Conservation (phyloP, 2,797 vertebrate species). For the Harpagifer antarcticus region DNA sequence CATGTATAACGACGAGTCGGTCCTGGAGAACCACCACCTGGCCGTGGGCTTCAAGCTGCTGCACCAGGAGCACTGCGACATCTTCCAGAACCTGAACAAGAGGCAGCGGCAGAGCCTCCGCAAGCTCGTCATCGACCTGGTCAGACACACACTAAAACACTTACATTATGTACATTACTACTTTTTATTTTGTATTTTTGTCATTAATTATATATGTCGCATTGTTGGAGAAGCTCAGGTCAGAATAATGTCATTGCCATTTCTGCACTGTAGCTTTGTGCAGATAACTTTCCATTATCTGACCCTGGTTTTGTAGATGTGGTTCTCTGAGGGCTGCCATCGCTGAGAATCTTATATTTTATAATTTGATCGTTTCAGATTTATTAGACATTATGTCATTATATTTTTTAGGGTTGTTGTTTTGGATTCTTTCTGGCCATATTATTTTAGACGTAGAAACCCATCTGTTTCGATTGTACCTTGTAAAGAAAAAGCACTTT, state of each 20-base stretch:
- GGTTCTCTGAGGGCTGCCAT: background rate
- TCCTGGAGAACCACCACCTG: conserved; percentile 97
- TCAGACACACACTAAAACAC: conserved; percentile 52
- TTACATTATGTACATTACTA: no score
- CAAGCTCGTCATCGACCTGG: conserved; percentile 98
- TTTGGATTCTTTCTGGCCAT: background rate
- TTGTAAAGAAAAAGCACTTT: no score
- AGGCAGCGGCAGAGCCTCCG: conserved; percentile 95
- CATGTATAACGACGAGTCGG: conserved; percentile 98
- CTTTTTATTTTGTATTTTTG: no score
- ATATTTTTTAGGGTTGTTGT: background rate
- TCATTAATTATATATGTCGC: no score
- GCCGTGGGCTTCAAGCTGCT: conserved; percentile 97
- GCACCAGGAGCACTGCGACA: conserved; percentile 97
- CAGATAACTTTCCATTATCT: background rate
- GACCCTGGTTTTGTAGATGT: background rate
- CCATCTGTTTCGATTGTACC: no score
- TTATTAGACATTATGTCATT: background rate
- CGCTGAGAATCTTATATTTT: background rate
- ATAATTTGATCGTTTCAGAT: background rate
- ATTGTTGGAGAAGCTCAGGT: no score
- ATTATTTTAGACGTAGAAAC: background rate
- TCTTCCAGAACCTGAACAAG: conserved; percentile 98
- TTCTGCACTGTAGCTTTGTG: no score
- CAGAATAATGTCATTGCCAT: no score